Conservation (phyloP, 2,113 vertebrate species). For the Burhinus oedicnemus region DNA sequence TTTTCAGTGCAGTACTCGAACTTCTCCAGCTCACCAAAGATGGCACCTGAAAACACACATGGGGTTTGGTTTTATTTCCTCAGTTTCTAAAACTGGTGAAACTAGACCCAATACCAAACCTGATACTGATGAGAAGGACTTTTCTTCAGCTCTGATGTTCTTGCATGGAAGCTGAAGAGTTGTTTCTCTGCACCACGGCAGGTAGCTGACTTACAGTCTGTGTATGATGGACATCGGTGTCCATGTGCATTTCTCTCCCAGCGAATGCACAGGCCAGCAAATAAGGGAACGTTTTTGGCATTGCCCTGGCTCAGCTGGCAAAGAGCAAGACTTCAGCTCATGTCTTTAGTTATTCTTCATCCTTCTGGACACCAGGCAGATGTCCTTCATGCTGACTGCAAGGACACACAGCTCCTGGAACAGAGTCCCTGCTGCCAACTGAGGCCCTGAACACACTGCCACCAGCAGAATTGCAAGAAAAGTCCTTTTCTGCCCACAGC, state of each 20-base stretch:
- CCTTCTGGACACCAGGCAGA: not conserved
- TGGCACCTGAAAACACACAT: not conserved
- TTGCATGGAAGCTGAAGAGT: accelerated
- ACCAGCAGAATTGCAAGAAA: not conserved
- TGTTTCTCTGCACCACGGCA: not conserved
- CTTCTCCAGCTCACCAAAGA: not conserved
- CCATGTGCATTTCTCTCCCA: not conserved
- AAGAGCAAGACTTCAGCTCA: not conserved
- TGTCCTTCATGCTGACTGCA: not conserved
- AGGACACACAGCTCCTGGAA: not conserved
- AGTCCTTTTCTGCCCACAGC: not conserved
- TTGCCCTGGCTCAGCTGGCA: not conserved
- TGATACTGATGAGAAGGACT: not conserved
- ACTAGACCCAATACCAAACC: not conserved
- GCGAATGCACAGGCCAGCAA: not conserved
- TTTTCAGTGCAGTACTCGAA: not conserved
- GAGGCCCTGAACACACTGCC: not conserved
- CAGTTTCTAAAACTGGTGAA: not conserved
- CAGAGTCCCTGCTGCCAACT: not conserved
- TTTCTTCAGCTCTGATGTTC: not conserved
- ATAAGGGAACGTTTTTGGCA: not conserved
- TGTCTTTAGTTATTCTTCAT: not conserved
- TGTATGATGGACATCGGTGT: accelerated
- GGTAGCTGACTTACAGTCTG: not conserved
- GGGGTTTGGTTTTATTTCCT: not conserved